Conservation (phyloP, 2,113 vertebrate genomes). For the Kryptolebias marmoratus region DNA sequence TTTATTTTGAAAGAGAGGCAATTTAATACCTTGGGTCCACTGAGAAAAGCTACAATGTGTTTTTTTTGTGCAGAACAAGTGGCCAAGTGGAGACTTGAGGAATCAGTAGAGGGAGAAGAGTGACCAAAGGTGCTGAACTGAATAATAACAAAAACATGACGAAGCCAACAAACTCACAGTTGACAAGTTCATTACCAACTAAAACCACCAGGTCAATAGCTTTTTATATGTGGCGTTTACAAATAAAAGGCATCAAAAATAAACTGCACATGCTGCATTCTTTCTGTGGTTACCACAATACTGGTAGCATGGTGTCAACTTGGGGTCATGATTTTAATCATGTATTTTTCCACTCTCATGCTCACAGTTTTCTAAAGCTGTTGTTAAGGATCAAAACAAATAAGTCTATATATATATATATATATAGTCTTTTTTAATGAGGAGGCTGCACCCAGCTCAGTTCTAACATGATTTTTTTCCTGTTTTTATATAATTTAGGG, state of each 20-base stretch:
- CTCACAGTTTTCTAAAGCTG: conserved; percentile 28
- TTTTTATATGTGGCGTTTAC: conserved; percentile 65
- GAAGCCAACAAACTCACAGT: conserved; percentile 62
- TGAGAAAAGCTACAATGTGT: conserved; percentile 70
- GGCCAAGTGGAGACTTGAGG: too few relatives aligned
- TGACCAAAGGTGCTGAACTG: conserved; percentile 70
- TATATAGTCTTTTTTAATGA: conserved; percentile 28
- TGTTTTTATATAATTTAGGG: too few relatives aligned
- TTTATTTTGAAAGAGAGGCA: conserved; percentile 79
- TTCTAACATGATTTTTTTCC: too few relatives aligned
- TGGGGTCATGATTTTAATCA: conserved; percentile 63
- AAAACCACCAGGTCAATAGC: conserved; percentile 69
- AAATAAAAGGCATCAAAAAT: conserved; percentile 60
- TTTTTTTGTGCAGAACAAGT: conserved; percentile 26
- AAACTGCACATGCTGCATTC: conserved; percentile 70
- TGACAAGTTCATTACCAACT: conserved; percentile 79
- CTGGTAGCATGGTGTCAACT: conserved; percentile 59
- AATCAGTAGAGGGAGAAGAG: conserved; percentile 45
- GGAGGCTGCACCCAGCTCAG: conserved; percentile 1
- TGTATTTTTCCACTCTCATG: conserved; percentile 23
- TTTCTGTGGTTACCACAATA: conserved; percentile 34
- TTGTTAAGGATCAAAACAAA: conserved; percentile 29
- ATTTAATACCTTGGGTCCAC: conserved; percentile 65
- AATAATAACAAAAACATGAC: conserved; percentile 74
- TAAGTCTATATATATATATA: conserved; percentile 1